Evolutionary conservation across 2,888 invertebrate genomes (phyloP).

Genomic region (Perdita meconis): DNA sequence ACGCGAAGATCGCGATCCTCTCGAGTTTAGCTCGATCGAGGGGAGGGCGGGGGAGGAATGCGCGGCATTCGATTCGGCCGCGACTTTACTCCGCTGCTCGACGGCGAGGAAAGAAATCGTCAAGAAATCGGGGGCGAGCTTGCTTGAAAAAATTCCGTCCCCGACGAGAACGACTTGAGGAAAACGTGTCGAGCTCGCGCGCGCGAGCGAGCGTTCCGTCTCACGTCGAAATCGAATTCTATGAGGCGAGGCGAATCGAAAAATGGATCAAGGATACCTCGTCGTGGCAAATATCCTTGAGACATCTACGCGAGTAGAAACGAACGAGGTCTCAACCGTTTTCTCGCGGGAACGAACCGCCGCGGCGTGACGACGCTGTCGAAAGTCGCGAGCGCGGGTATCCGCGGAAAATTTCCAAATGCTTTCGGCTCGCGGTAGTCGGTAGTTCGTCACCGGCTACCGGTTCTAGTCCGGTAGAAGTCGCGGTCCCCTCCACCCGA

Average conservation of each 20-base stretch:
- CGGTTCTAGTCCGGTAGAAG: neutral
- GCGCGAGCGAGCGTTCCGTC: neutral
- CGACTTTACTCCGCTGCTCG: neutral
- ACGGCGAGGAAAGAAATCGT: neutral
- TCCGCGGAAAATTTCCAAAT: too few relatives aligned
- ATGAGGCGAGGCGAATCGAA: slow-evolving; percentile 27
- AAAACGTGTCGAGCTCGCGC: neutral
- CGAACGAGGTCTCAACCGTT: slow-evolving; percentile 30
- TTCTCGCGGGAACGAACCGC: slow-evolving; percentile 7
- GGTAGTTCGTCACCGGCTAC: neutral
- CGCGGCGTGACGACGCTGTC: slow-evolving; percentile 8
- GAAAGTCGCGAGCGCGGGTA: neutral
- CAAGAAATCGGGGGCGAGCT: neutral
- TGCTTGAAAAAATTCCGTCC: slow-evolving; percentile 1
- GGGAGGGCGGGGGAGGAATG: slow-evolving; percentile 15
- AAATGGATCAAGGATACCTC: slow-evolving; percentile 60
- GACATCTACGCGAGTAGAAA: slow-evolving; percentile 38
- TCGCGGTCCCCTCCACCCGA: neutral
- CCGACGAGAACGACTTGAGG: neutral
- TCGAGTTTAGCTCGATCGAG: slow-evolving; percentile 43
- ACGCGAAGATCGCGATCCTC: slow-evolving; percentile 48
- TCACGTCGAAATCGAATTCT: slow-evolving; percentile 15
- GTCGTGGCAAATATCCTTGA: slow-evolving; percentile 48
- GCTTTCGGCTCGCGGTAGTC: too few relatives aligned
- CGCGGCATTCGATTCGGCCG: slow-evolving; percentile 4